Percentiles rank a stretch among this genome's conserved stretches.
Conservation (phyloP, 1,140 invertebrate species). For the Eurosta solidaginis region DNA sequence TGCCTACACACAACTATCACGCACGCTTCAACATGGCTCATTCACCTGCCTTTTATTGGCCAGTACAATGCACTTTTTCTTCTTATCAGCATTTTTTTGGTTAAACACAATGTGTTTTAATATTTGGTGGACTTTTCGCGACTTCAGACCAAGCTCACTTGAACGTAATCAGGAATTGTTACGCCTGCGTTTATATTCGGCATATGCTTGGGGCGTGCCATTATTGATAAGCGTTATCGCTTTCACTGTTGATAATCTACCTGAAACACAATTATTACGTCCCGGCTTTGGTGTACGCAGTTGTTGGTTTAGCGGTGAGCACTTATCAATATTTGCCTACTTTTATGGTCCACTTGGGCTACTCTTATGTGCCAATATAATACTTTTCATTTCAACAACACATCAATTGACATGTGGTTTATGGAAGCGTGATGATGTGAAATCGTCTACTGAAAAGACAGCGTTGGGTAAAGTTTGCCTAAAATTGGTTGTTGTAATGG, state of each 20-base stretch:
- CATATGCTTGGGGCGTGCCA: constrained; percentile 81
- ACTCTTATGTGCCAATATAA: constrained; percentile 74
- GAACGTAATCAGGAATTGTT: constrained; percentile 81
- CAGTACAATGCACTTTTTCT: constrained; percentile 88
- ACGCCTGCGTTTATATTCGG: constrained; percentile 74
- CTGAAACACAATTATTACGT: constrained; percentile 64
- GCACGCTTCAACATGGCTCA: constrained; percentile 63
- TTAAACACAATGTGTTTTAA: constrained; percentile 95
- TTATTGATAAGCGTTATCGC: constrained; percentile 73
- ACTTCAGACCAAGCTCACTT: constrained; percentile 78
- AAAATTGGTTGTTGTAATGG: constrained; percentile 85
- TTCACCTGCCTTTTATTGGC: constrained; percentile 73
- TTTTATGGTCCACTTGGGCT: constrained; percentile 82
- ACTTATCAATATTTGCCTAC: constrained; percentile 78
- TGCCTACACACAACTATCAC: constrained; percentile 66
- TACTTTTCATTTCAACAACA: constrained; percentile 79
- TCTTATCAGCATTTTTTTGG: constrained; percentile 94
- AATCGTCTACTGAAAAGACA: constrained; percentile 82
- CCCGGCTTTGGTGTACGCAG: constrained; percentile 75
- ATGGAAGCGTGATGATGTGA: constrained; percentile 84
- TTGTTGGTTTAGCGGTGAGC: constrained; percentile 80
- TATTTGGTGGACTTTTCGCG: constrained; percentile 92
- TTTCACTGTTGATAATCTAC: constrained; percentile 68
- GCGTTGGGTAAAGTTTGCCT: constrained; percentile 77
- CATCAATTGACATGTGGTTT: constrained; percentile 83